Evolutionary conservation across 1,140 invertebrate genomes (phyloP).

Genomic region (Dryas iulia): DNA sequence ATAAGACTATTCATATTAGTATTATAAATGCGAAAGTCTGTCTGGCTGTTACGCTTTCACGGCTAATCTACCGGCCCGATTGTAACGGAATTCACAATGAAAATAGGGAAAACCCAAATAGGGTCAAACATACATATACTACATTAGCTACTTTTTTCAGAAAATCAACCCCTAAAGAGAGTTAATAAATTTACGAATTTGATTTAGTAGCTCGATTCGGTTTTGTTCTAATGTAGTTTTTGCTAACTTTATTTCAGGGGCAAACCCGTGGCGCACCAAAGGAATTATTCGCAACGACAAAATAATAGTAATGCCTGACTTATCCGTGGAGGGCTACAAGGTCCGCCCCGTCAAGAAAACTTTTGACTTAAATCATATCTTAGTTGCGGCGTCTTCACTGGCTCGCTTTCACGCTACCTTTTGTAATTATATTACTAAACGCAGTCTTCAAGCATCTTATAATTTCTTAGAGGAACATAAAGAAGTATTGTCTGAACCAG

Average conservation of each 20-base stretch:
- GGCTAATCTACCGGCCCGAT: too few relatives aligned
- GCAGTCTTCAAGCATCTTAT: conserved; percentile 9
- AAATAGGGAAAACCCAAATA: background rate
- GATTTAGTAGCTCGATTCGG: too few relatives aligned
- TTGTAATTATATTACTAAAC: conserved; percentile 47
- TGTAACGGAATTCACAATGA: too few relatives aligned
- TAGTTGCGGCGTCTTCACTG: conserved; percentile 34
- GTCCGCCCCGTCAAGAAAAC: conserved; percentile 30
- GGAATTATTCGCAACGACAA: conserved; percentile 50
- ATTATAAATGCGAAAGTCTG: too few relatives aligned
- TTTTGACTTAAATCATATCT: conserved; percentile 46
- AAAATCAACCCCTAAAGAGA: too few relatives aligned
- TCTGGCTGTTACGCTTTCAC: too few relatives aligned
- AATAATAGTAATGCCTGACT: conserved; percentile 55
- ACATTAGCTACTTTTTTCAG: too few relatives aligned
- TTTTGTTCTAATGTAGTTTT: too few relatives aligned
- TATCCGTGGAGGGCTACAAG: conserved; percentile 48
- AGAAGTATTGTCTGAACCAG: conserved; percentile 40
- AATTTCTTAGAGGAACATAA: conserved; percentile 39
- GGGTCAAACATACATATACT: too few relatives aligned
- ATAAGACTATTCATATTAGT: too few relatives aligned
- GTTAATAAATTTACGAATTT: too few relatives aligned
- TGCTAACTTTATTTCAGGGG: conserved; percentile 50
- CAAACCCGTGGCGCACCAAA: conserved; percentile 46
- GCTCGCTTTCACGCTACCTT: conserved; percentile 63